These are phyloP conservation scores for Cheilosia urbana DNA, from an alignment of 2,888 invertebrate genomes.

Conservation along the genomic window DNA sequence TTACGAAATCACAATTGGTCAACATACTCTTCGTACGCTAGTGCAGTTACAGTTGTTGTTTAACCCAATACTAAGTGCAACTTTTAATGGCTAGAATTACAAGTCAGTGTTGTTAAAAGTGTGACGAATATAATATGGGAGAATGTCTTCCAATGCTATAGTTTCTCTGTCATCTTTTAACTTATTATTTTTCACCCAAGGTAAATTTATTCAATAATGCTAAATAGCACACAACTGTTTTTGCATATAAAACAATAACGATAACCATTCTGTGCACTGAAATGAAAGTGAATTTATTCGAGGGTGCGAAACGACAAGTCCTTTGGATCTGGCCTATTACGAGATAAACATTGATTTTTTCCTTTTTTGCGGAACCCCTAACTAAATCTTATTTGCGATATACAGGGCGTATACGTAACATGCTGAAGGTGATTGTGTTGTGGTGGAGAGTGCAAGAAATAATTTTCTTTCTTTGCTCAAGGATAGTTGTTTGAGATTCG, in stretches of 20 bases:
- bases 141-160: slow-evolving; percentile 84
- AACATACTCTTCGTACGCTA: slow-evolving; percentile 5
- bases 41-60: slow-evolving; percentile 9
- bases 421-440: slow-evolving; percentile 49
- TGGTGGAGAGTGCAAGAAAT: slow-evolving; percentile 28
- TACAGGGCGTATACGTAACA: slow-evolving; percentile 75
- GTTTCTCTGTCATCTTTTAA: slow-evolving; percentile 84
- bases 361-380: slow-evolving; percentile 47
- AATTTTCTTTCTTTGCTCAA: slow-evolving; percentile 9
- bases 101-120: slow-evolving; percentile 76
- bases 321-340: slow-evolving; percentile 64
- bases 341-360: slow-evolving; percentile 77
- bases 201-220: slow-evolving; percentile 78
- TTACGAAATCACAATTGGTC: slow-evolving; percentile 62
- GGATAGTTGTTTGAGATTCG: slow-evolving; percentile 17
- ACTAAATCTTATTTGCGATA: slow-evolving; percentile 49
- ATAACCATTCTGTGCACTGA: slow-evolving; percentile 41
- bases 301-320: slow-evolving; percentile 1
- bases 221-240: slow-evolving; percentile 32
- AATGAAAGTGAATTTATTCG: slow-evolving; percentile 41
- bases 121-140: slow-evolving; percentile 82
- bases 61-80: slow-evolving; percentile 26
- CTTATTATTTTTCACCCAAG: slow-evolving; percentile 84
- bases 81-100: slow-evolving; percentile 46
- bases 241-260: slow-evolving; percentile 49